Base-by-base conservation (phyloP, 2,888 invertebrate species). In the Diplolepis rosae region DNA sequence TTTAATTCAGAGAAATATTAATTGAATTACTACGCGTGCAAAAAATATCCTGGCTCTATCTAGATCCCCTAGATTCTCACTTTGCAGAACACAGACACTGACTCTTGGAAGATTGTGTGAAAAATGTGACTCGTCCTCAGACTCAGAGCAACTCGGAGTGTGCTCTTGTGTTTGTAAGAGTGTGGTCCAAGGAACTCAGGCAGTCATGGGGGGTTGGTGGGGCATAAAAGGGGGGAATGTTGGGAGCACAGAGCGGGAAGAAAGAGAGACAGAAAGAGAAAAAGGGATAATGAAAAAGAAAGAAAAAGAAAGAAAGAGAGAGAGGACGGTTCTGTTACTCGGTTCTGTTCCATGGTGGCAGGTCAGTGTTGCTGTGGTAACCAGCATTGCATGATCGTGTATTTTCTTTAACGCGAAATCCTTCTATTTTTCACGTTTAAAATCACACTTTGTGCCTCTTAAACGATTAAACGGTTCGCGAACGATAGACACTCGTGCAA, bases 321-420 rank as follows among this genome's bases (percentile, higher is more conserved):
- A 27, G 39, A 39, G 39, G n/a, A 27, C 61, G n/a, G 61, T 39
- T 39, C 56, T 56, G 56, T 56, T 56, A 56, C 35, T 56, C 22
- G 56, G 56, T 61, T 61, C 61, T 61, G 39, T 61, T 35, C 65
- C 65, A 56, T 85, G 76, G 83, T 77, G 85, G 85, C 85, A 85
- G 85, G 85, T 85, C 85, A 85, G 85, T 85, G 82, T 82, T 83
- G 81, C 82, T 81, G 78, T 78, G 79, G 78, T 80, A 79, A 80
- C 77, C 77, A 78, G 76, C 73, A 77, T 72, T 66, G 51, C 66
- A 61, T 61, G 61, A 13, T 61, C 56, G 61, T 22, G 13, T 61
- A 11, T 6, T 9, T 32, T 1, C 13, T 35, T 61, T 39, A 35
- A 7, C 61, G 61, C 27, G 39, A 61, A 61, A 61, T n/a, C 39